Percentiles rank a stretch among this genome's conserved stretches.
These are phyloP conservation scores for Copidosoma floridanum DNA, from an alignment of 1,140 invertebrate genomes.

Conservation along the genomic window DNA sequence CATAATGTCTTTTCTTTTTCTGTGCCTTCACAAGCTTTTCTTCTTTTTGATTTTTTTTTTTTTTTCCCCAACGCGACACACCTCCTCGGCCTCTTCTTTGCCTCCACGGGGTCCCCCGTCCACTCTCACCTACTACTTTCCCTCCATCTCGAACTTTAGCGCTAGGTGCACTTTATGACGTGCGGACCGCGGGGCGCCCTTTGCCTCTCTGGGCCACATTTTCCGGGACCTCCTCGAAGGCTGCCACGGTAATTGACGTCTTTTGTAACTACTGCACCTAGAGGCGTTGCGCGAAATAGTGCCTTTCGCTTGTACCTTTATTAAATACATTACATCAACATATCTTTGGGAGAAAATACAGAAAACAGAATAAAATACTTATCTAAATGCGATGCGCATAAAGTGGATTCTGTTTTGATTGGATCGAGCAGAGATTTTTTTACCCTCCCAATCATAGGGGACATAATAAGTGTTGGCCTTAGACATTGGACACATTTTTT, in stretches of 20 bases:
- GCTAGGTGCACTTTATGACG: neutral
- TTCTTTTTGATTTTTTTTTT: no score
- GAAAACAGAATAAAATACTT: no score
- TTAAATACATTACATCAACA: neutral
- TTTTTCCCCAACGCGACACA: no score
- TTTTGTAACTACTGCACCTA: conserved; percentile 9
- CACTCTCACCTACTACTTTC: neutral
- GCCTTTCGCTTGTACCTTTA: conserved; percentile 1
- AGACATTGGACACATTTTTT: no score
- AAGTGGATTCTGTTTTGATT: neutral
- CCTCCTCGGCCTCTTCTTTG: neutral
- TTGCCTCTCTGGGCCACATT: neutral
- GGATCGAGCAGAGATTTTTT: neutral
- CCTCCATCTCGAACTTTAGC: neutral
- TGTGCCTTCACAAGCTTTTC: no score
- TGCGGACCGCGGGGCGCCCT: neutral
- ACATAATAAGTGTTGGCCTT: neutral
- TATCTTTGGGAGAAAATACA: no score
- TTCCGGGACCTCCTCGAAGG: neutral
- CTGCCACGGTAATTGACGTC: conserved; percentile 15
- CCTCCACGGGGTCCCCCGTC: neutral
- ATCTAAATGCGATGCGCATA: neutral
- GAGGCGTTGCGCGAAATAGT: neutral
- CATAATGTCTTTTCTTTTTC: no score
- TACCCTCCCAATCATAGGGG: neutral